Evolutionary conservation across 2,888 invertebrate species (phyloP).

Genomic region (Kuschelorhynchus macadamiae): DNA sequence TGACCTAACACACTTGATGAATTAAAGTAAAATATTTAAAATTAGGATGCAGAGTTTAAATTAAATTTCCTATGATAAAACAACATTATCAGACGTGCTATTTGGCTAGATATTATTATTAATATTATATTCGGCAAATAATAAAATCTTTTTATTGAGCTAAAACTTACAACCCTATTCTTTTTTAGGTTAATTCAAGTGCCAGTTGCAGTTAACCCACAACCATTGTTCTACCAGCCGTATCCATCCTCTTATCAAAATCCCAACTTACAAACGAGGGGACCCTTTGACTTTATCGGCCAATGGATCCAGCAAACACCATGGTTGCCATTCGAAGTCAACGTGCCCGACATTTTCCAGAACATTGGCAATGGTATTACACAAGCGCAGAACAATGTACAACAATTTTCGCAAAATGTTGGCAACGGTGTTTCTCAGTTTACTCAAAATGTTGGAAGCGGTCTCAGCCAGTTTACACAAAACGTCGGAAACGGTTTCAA

Average conservation of each 20-base stretch:
- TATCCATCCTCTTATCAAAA: conserved; percentile 11
- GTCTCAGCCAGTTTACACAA: conserved; percentile 53
- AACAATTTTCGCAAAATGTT: conserved; percentile 51
- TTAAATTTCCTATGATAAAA: too few species aligned
- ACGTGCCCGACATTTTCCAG: conserved; percentile 73
- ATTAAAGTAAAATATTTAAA: too few species aligned
- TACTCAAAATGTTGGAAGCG: conserved; percentile 53
- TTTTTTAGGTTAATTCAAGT: conserved; percentile 20
- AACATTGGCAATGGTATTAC: conserved; percentile 74
- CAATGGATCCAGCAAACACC: conserved; percentile 71
- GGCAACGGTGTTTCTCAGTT: conserved; percentile 51
- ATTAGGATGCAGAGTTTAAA: too few species aligned
- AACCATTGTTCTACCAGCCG: conserved; percentile 2
- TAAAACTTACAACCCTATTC: too few species aligned
- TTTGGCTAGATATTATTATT: too few species aligned
- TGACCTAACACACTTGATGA: too few species aligned
- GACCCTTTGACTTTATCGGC: conserved; percentile 63
- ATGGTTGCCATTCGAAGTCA: conserved; percentile 76
- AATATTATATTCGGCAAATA: too few species aligned
- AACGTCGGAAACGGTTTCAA: conserved; percentile 54
- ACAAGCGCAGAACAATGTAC: conserved; percentile 50
- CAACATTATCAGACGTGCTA: too few species aligned
- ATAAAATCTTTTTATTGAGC: too few species aligned
- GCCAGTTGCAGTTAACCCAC: not conserved
- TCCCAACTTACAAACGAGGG: conserved; percentile 48